Percentiles rank a stretch among this genome's conserved stretches.
These are phyloP conservation scores for Cephus rjabovi DNA, from an alignment of 2,888 invertebrate species.

Conservation along the genomic window DNA sequence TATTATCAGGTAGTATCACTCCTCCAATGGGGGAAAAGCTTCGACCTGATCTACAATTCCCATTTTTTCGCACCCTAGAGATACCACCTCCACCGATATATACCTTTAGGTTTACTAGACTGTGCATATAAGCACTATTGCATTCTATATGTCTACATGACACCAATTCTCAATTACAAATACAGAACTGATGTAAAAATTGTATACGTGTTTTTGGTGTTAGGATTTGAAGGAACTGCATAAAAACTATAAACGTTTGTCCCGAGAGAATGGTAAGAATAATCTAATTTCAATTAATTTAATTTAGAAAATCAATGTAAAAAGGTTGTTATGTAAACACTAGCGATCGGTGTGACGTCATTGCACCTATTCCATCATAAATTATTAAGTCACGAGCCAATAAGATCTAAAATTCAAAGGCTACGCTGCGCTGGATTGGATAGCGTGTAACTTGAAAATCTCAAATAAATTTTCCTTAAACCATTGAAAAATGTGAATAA, in stretches of 20 bases:
- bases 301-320: background rate
- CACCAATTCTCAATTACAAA: background rate
- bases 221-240: background rate
- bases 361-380: background rate
- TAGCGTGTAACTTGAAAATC: too few relatives aligned
- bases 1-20: slow-evolving; percentile 30
- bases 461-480: too few relatives aligned
- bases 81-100: too few relatives aligned
- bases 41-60: slow-evolving; percentile 32
- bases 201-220: background rate
- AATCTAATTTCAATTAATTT: background rate
- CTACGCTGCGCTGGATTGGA: too few relatives aligned
- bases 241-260: background rate
- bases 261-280: background rate
- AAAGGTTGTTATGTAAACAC: background rate
- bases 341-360: background rate
- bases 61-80: background rate
- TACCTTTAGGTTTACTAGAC: background rate
- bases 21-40: slow-evolving; percentile 48
- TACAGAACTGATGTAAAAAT: background rate
- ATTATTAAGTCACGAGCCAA: background rate
- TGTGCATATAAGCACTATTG: background rate
- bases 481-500: too few relatives aligned
- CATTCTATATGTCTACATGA: background rate
- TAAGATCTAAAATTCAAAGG: background rate